phyloP scores from a whole-genome alignment of 1,140 invertebrate species.

The Drosophila tropicalis region DNA sequence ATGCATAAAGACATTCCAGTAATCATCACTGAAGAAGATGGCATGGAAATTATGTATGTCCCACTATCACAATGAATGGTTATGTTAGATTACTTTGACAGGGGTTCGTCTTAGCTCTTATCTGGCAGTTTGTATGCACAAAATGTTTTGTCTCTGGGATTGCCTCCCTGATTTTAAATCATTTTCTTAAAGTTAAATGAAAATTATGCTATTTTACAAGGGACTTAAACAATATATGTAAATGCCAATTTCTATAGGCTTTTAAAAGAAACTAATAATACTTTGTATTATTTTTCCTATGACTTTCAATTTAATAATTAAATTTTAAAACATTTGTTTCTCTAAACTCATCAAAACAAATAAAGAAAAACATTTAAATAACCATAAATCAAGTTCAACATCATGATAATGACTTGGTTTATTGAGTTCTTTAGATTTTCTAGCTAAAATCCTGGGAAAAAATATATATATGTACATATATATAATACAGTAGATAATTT shows the following conservation, averaged over 20 bases:
- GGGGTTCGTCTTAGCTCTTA: neutral
- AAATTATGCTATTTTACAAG: neutral
- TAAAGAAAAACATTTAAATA: neutral
- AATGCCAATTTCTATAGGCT: no score
- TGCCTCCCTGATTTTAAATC: neutral
- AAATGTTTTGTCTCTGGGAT: neutral
- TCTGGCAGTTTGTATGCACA: slow-evolving; percentile 21
- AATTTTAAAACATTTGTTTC: neutral
- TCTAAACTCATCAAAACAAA: neutral
- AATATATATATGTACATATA: neutral
- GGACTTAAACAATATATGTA: no score
- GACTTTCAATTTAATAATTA: neutral
- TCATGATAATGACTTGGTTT: neutral
- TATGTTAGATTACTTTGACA: slow-evolving; percentile 19
- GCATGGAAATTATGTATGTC: slow-evolving; percentile 1
- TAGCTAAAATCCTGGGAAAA: slow-evolving; percentile 6
- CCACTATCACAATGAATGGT: slow-evolving; percentile 3
- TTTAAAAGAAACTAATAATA: neutral
- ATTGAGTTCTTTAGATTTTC: neutral
- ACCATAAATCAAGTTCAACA: neutral
- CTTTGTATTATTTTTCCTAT: neutral
- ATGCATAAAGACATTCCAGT: slow-evolving; percentile 5
- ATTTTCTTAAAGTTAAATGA: neutral
- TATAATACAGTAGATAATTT: slow-evolving; percentile 1
- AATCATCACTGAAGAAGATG: slow-evolving; percentile 2